Base-by-base conservation (phyloP, 2,888 invertebrate species). In the Cyclophora punctaria region DNA sequence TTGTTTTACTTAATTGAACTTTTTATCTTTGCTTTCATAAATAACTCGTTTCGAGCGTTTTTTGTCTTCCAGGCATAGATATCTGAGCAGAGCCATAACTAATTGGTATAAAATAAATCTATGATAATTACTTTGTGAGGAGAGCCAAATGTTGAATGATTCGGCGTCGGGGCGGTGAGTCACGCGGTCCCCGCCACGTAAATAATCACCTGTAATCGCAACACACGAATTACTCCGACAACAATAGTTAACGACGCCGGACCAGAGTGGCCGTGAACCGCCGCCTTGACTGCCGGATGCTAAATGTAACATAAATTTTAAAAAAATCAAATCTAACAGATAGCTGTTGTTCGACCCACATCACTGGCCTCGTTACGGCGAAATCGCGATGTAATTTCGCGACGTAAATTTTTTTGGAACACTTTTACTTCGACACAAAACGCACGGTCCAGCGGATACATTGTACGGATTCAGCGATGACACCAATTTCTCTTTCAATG, bases 331-430 rank as follows among this genome's bases (percentile, higher is more conserved):
- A 72, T 70, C 78, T 76, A 79, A 75, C 77, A 74, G 73, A 80
- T 81, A 80, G 83, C 88, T 81, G 88, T 87, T 81, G 81, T 78
- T 84, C 80, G 86, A 76, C 87, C 87, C 74, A 88, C 84, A 83
- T 86, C 67, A 55, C 60, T 75, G 80, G 77, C 87, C 88, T 75
- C 77, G 86, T 84, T 85, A 72, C 76, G 73, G 83, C 84, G 83
- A 87, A 87, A 87, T 86, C 83, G 87, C 87, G 82, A 85, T 84
- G 85, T 83, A 85, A 86, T 86, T 88, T 88, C 77, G 88, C 87
- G 83, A 85, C 75, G 78, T 76, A 77, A 78, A 82, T 75, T 84
- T 83, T 59, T 86, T 86, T 76, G 85, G 84, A 87, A 85, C 87
- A 87, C 87, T 87, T 87, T 88, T 88, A 88, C 87, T 88, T 83